phyloP scores from a whole-genome alignment of 2,113 vertebrate species.

The Amazona guildingii region DNA sequence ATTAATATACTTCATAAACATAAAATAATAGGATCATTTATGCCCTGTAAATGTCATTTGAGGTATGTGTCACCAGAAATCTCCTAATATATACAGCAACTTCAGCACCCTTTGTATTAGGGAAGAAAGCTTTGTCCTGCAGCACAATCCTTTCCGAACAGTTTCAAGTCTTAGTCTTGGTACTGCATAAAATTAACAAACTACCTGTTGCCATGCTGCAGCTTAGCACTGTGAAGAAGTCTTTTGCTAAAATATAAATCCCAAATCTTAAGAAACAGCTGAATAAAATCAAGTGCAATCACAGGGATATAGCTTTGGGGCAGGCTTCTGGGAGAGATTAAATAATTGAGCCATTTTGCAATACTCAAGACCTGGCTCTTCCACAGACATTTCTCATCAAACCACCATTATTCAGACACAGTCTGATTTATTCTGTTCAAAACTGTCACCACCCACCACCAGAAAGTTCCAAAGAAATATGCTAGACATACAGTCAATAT shows the following conservation, averaged over 20 bases:
- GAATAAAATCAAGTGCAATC: not conserved
- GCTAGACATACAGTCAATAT: not conserved
- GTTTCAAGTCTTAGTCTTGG: not conserved
- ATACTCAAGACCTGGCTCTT: not conserved
- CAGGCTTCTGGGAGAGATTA: not conserved
- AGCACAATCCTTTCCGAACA: not conserved
- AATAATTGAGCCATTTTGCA: not conserved
- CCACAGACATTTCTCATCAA: not conserved
- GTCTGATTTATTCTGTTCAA: not conserved
- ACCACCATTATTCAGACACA: not conserved
- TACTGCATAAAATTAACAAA: not conserved
- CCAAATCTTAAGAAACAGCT: not conserved
- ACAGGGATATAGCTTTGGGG: not conserved
- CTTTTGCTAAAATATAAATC: not conserved
- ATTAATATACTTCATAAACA: not conserved
- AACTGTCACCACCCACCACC: not conserved
- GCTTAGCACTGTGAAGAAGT: not conserved
- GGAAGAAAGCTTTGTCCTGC: not conserved
- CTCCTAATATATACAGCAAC: not conserved
- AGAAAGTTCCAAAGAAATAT: not conserved
- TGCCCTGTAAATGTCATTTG: not conserved
- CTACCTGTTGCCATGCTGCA: not conserved
- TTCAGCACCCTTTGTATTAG: fast-evolving
- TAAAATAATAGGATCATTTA: not conserved
- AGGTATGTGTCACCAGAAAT: not conserved